phyloP scores from a whole-genome alignment of 2,888 invertebrate genomes.

The Drosophila pseudotalamancana region DNA sequence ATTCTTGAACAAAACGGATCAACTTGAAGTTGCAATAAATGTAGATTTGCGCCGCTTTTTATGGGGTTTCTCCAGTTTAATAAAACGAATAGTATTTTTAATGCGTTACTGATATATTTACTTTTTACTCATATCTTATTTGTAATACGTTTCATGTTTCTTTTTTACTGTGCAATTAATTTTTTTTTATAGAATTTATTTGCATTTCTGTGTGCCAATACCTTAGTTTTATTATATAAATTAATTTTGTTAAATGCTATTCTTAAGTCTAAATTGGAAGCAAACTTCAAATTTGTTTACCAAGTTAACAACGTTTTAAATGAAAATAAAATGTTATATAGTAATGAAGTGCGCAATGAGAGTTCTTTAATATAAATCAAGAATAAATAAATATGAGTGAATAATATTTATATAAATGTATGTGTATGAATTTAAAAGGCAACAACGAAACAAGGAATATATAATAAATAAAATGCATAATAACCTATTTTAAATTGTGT shows the following conservation, averaged over 20 bases:
- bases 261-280: conserved; percentile 60
- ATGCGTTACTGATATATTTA: conserved; percentile 43
- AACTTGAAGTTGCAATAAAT: too few relatives aligned
- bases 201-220: conserved; percentile 26
- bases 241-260: conserved; percentile 66
- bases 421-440: conserved; percentile 12
- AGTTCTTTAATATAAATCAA: conserved; percentile 14
- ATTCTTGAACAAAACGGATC: too few relatives aligned
- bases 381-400: conserved; percentile 42
- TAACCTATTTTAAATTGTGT: conserved; percentile 10
- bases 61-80: background rate
- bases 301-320: conserved; percentile 57
- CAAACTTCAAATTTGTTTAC: conserved; percentile 54
- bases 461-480: conserved; percentile 41
- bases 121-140: conserved; percentile 26
- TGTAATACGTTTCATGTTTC: conserved; percentile 21
- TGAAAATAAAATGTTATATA: conserved; percentile 26
- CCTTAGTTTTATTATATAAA: conserved; percentile 52
- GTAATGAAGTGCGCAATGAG: conserved; percentile 22
- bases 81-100: background rate
- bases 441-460: conserved; percentile 37
- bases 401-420: conserved; percentile 22
- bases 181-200: conserved; percentile 24
- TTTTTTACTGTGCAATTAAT: conserved; percentile 40
- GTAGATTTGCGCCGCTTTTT: background rate